A percentile compares a stretch with the other conserved stretches of the same genome.
Evolutionary conservation across 1,140 invertebrate genomes (phyloP).

Genomic region (Cyphomyrmex costatus): DNA sequence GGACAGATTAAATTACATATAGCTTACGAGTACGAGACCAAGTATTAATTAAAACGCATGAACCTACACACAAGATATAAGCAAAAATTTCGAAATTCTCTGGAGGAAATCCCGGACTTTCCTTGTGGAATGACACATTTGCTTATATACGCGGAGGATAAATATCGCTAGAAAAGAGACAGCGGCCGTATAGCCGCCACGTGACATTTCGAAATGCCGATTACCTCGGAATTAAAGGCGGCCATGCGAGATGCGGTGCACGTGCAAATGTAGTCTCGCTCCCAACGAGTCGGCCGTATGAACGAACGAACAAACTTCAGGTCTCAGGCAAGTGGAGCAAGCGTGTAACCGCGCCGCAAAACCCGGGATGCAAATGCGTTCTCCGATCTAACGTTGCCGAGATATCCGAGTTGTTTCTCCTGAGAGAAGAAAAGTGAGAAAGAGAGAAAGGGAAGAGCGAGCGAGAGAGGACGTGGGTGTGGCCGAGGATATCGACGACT

Average conservation of each 20-base stretch:
- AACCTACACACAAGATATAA: not conserved
- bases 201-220: slow-evolving; percentile 51
- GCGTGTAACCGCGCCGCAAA: slow-evolving; percentile 37
- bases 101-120: not conserved
- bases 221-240: slow-evolving; percentile 35
- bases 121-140: not conserved
- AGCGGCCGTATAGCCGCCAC: slow-evolving; percentile 1
- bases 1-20: not conserved
- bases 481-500: slow-evolving; percentile 69
- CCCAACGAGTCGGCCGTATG: not conserved
- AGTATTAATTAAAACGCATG: not conserved
- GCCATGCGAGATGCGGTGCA: slow-evolving; percentile 1
- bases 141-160: not conserved
- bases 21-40: not conserved
- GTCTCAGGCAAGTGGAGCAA: slow-evolving; percentile 67
- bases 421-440: not conserved
- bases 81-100: not conserved
- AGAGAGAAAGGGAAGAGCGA: not conserved
- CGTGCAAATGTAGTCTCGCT: slow-evolving; percentile 5
- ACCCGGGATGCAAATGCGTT: slow-evolving; percentile 70
- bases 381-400: slow-evolving; percentile 41
- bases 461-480: slow-evolving; percentile 68
- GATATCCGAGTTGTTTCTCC: slow-evolving; percentile 65
- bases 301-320: not conserved
- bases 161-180: not conserved